Percentiles rank a stretch among this genome's conserved stretches.
Evolutionary conservation across 2,113 vertebrate species (phyloP).

Genomic region (Balaenoptera acutorostrata): DNA sequence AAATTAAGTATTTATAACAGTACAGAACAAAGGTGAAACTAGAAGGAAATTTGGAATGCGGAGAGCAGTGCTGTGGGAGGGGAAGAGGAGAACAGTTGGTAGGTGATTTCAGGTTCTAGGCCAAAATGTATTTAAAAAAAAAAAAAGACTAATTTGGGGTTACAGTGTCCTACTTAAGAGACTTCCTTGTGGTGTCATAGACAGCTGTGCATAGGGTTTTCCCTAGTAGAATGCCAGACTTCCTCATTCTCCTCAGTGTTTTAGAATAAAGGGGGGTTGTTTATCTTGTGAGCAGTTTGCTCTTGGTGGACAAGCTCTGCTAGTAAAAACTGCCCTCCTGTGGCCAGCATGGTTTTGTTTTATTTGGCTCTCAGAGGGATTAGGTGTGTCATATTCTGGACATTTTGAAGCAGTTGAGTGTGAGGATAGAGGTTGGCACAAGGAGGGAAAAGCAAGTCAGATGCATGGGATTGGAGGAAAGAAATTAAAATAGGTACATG

Average conservation of each 20-base stretch:
- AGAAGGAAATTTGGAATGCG: background rate
- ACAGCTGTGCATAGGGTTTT: background rate
- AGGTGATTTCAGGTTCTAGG: background rate
- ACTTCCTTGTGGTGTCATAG: background rate
- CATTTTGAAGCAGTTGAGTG: background rate
- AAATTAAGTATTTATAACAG: background rate
- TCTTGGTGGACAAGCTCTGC: background rate
- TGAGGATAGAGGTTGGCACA: background rate
- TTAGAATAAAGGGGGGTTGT: background rate
- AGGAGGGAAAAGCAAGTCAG: background rate
- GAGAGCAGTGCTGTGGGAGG: background rate
- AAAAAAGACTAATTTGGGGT: background rate
- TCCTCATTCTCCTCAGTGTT: background rate
- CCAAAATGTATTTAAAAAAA: background rate
- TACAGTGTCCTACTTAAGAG: background rate
- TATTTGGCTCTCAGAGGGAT: background rate
- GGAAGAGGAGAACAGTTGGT: background rate
- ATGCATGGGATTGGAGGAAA: background rate
- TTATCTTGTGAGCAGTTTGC: background rate
- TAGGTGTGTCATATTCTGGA: background rate
- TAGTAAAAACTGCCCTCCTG: constrained; percentile 2
- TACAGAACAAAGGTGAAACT: background rate
- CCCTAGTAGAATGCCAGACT: background rate
- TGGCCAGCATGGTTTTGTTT: background rate
- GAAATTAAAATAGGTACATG: background rate